Percentiles rank a stretch among this genome's conserved stretches.
Conservation (phyloP, 35 echinoderm and acorn worm species). For the Strongylocentrotus purpuratus region DNA sequence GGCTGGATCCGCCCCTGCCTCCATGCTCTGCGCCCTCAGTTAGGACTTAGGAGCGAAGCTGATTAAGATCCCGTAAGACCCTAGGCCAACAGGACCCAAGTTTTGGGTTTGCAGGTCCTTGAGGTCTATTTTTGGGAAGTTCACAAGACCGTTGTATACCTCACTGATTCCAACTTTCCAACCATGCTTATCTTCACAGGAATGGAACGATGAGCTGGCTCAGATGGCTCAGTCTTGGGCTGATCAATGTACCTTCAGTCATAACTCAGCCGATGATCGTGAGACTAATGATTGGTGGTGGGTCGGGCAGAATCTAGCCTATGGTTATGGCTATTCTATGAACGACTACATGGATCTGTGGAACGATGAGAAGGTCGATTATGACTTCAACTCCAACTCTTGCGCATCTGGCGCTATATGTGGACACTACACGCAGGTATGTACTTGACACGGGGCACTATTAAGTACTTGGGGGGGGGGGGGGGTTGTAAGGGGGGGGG, state of each 20-base stretch:
- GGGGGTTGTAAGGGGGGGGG: too few relatives aligned
- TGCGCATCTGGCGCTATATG: not conserved
- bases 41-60: too few relatives aligned
- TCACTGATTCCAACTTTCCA: not conserved
- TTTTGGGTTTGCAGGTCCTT: not conserved
- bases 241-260: not conserved
- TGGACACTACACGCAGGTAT: not conserved
- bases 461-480: too few relatives aligned
- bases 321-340: not conserved
- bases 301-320: not conserved
- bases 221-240: not conserved
- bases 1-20: too few relatives aligned
- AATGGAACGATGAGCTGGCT: not conserved
- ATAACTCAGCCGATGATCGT: not conserved
- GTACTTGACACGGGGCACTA: too few relatives aligned
- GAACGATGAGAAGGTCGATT: conserved; percentile 12
- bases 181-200: not conserved
- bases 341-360: conserved; percentile 22
- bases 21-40: too few relatives aligned
- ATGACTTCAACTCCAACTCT: not conserved
- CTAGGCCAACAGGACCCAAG: not conserved
- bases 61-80: too few relatives aligned
- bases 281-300: not conserved
- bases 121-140: not conserved
- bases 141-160: not conserved